Evolutionary conservation across 2,113 vertebrate genomes (phyloP).

Genomic region (Camarhynchus parvulus): DNA sequence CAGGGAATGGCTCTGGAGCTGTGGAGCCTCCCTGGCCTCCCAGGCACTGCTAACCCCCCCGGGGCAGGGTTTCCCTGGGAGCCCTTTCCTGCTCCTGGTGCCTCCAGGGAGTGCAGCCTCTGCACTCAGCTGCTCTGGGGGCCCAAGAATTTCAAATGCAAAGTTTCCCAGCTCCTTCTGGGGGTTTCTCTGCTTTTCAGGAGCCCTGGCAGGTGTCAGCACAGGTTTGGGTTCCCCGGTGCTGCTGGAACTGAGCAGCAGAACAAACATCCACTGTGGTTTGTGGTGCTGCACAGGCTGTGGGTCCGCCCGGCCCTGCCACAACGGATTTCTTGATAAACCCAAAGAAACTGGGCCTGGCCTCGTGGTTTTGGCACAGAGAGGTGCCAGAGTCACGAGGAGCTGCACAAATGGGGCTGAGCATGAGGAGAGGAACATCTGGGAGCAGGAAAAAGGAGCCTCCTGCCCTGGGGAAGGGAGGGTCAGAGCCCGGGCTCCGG

Average conservation of each 20-base stretch:
- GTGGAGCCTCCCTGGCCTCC: not conserved
- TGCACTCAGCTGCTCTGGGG: not conserved
- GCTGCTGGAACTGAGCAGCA: not conserved
- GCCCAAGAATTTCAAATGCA: not conserved
- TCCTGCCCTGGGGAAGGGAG: not conserved
- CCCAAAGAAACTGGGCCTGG: not conserved
- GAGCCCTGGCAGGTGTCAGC: not conserved
- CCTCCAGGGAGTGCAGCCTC: not conserved
- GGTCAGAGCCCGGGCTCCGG: not conserved
- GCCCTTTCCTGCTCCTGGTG: not conserved
- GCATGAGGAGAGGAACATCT: not conserved
- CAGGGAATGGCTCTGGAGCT: not conserved
- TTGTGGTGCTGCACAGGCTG: not conserved
- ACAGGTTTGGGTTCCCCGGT: not conserved
- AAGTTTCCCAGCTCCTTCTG: not conserved
- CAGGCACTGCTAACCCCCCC: not conserved
- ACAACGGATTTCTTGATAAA: not conserved
- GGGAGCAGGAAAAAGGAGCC: not conserved
- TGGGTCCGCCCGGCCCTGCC: not conserved
- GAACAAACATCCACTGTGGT: not conserved
- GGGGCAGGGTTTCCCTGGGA: not conserved
- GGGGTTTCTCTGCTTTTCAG: not conserved
- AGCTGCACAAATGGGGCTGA: not conserved
- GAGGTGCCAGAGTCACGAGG: not conserved
- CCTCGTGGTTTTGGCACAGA: not conserved